Base-by-base conservation (phyloP, 1,140 invertebrate genomes). In the Macrostomum lignano region DNA sequence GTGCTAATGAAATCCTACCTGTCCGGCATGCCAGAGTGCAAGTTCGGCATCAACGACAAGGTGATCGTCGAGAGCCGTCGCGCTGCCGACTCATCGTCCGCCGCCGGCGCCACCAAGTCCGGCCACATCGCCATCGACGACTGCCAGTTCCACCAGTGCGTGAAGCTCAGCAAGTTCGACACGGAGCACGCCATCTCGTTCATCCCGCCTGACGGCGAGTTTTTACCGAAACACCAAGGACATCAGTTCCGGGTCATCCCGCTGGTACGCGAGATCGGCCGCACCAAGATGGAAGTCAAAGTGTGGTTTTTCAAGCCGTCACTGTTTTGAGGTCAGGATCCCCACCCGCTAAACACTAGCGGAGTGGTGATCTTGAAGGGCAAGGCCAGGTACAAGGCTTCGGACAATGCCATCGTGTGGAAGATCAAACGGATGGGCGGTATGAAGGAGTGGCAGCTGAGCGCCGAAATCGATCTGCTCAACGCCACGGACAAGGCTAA, bases 341-440 rank as follows among this genome's bases (percentile, higher is more conserved):
- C 91, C 91, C 10, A 98, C 88, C 91, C 91, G 2, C 62, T 94
- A 10, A 98, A 98, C 53, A 98, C 91, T 0, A 88, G 82, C 33
- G 88, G 88, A 5, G 88, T 96, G 4, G 88, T 96, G 48, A 65
- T 98, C 30, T 93, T 98, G 46, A 98, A 98, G 55, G 91, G 91
- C 4, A 96, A 94, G 52, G 91, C 91, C 2, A 99, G 98, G 50
- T 98, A 99, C 53, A 99, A 99, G 60, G 78, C 91, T 4, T 91
- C 84, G 1, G 91, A 98, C 58, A 98, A 98, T 60, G 88, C 88
- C 17, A 98, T 98, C 47, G 86, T 96, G 19, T 98, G 91, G 91
- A 96, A 96, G 49, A 96, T 99, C 37, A 98, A 98, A 54, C 68
- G 88, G 28, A 96, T 99, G 84, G 86, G 82, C 3, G 91, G 91